Percentiles rank a stretch among this genome's conserved stretches.
Evolutionary conservation across 2,113 vertebrate genomes (phyloP).

Genomic region (Collichthys lucidus): DNA sequence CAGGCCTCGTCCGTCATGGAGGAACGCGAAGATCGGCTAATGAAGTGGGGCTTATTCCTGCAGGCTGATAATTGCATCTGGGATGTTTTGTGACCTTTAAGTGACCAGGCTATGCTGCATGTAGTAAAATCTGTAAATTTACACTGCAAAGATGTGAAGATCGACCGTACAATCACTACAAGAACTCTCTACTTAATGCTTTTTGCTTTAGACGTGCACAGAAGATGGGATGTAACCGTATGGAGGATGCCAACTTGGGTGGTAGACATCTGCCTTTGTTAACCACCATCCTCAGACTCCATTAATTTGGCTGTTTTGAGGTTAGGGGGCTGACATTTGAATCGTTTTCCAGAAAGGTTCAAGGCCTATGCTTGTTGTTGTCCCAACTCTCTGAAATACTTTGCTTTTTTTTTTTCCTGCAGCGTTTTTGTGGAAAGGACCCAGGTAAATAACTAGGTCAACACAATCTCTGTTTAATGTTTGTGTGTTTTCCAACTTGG

Average conservation of each 20-base stretch:
- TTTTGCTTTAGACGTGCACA: slow-evolving; percentile 19
- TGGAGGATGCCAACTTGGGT: slow-evolving; percentile 66
- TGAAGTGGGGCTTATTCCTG: slow-evolving; percentile 25
- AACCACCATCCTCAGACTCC: slow-evolving; percentile 60
- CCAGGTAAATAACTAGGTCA: slow-evolving; percentile 50
- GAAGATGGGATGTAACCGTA: slow-evolving; percentile 35
- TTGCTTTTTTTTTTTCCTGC: not conserved
- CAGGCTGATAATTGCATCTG: slow-evolving; percentile 50
- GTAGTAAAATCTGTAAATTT: slow-evolving; percentile 33
- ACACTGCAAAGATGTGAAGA: not conserved
- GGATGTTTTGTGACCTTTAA: slow-evolving; percentile 28
- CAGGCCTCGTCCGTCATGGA: slow-evolving; percentile 58
- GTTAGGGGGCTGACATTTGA: slow-evolving; percentile 50
- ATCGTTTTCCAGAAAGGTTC: slow-evolving; percentile 50
- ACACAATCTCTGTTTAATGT: slow-evolving; percentile 22
- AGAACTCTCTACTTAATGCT: slow-evolving; percentile 33
- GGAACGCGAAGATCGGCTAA: slow-evolving; percentile 41
- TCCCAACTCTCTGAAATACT: slow-evolving; percentile 19
- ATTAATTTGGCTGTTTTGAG: slow-evolving; percentile 63
- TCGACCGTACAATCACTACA: slow-evolving; percentile 35
- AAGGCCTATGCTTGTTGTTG: slow-evolving; percentile 17
- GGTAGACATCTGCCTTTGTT: slow-evolving; percentile 69
- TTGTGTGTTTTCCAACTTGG: slow-evolving; percentile 53
- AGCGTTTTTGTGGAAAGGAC: slow-evolving; percentile 12
- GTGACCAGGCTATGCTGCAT: slow-evolving; percentile 7